phyloP scores from a whole-genome alignment of 2,888 invertebrate species.

The Rotaria socialis region DNA sequence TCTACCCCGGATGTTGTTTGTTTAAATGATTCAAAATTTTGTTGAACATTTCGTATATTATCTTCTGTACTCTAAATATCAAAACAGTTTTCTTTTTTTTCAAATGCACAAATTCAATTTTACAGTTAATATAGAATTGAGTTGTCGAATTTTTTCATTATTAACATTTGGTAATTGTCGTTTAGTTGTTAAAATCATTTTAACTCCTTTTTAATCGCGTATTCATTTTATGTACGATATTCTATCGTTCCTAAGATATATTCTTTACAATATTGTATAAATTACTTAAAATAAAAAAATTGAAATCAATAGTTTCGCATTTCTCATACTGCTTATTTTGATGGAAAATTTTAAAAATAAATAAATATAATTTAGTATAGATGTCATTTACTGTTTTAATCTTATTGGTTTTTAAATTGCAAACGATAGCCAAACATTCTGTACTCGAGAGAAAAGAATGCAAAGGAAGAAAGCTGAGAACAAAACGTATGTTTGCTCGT shows the following conservation, averaged over 20 bases:
- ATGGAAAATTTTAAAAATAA: not conserved
- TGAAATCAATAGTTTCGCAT: not conserved
- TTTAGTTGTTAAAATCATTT: constrained; percentile 20
- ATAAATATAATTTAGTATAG: not conserved
- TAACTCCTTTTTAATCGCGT: not conserved
- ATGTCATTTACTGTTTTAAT: not conserved
- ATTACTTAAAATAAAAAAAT: not conserved
- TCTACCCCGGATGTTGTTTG: not conserved
- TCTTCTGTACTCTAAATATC: not conserved
- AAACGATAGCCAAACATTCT: not conserved
- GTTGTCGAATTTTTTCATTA: constrained; percentile 32
- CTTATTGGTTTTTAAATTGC: not conserved
- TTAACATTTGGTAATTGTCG: constrained; percentile 15
- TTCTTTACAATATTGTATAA: not conserved
- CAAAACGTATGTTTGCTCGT: not conserved
- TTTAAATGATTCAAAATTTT: constrained; percentile 7
- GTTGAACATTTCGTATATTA: not conserved
- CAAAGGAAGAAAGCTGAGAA: not conserved
- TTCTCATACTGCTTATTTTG: not conserved
- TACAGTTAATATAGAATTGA: not conserved
- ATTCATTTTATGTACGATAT: not conserved
- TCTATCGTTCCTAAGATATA: not conserved
- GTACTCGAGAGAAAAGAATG: not conserved
- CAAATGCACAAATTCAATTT: not conserved
- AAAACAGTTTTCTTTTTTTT: not conserved